These are phyloP conservation scores for Drosophila fuyamai DNA, from an alignment of 1,140 invertebrate genomes.

Conservation along the genomic window DNA sequence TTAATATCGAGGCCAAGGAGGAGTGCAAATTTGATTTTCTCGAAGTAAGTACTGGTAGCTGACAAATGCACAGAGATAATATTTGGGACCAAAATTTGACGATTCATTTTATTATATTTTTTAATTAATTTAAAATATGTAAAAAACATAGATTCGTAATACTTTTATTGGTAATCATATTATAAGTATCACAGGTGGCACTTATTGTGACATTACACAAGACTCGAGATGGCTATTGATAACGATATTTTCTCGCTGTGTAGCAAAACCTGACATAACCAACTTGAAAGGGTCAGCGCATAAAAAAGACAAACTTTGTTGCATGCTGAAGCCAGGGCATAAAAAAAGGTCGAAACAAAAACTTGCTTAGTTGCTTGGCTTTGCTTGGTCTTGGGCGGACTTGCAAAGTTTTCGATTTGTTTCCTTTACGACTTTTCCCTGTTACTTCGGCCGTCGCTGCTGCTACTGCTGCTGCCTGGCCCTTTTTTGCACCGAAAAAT, in stretches of 20 bases:
- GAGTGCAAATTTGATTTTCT: conserved; percentile 93
- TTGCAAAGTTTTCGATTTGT: conserved; percentile 61
- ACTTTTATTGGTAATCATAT: too few relatives aligned
- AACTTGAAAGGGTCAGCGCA: conserved; percentile 25
- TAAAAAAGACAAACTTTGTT: conserved; percentile 44
- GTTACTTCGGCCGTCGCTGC: neutral
- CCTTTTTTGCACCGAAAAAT: conserved; percentile 33
- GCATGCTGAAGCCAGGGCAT: conserved; percentile 15
- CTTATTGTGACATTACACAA: too few relatives aligned
- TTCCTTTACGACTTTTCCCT: conserved; percentile 41
- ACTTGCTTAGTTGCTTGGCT: conserved; percentile 44
- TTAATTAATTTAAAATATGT: too few relatives aligned
- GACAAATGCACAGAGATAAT: conserved; percentile 2
- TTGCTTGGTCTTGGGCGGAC: conserved; percentile 10
- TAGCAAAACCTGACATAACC: conserved; percentile 10
- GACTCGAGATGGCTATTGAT: too few relatives aligned
- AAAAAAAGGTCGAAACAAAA: conserved; percentile 19
- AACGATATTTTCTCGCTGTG: neutral
- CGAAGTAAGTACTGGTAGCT: conserved; percentile 86
- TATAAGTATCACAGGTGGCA: too few relatives aligned
- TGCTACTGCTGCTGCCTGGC: neutral
- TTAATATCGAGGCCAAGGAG: conserved; percentile 90
- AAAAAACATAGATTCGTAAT: too few relatives aligned
- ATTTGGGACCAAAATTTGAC: neutral
- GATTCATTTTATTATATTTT: neutral